Base-by-base conservation (phyloP, 2,888 invertebrate species). In the Sinohyriopsis cumingii region DNA sequence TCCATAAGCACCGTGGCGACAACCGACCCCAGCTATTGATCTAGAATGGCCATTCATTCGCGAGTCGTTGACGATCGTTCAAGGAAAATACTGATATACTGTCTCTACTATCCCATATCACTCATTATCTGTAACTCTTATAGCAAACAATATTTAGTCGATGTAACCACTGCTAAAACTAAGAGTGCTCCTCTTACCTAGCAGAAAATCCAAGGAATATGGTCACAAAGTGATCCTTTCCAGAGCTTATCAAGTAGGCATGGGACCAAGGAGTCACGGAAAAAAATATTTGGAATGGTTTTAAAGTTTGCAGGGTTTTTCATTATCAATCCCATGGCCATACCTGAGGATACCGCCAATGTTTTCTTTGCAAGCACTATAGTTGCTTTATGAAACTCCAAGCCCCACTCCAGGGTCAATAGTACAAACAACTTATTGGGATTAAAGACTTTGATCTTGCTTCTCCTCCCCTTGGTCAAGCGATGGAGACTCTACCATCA, bases 21-120 rank as follows among this genome's bases (percentile, higher is more conserved):
- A 55, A 63, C 22, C 22, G 63, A 19, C 63, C 63, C 5, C 63
- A 63, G 55, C 55, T 63, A 6, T 25, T 63, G 12, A 18, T 63
- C 15, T 5, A 55, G 18, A 55, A 63, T n/a, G 15, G 55, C 24
- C 63, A 63, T n/a, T 18, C 24, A 19, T 54, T 22, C n/a, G 55
- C 22, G 63, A 63, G 55, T 24, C 25, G 1, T 6, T 63, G 5
- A 55, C 24, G 5, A 54, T 63, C 63, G 12, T 18, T 19, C 18
- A 18, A 54, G 19, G 55, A 63, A 54, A 55, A 63, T 55, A 63
- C 53, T 55, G 24, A 24, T 20, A 55, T 63, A 9, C 24, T 63
- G 54, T 54, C 63, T 24, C 22, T 63, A 22, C 63, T 55, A 19
- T 55, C 63, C 4, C 63, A 63, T 22, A 25, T 15, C 53, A 63